Evolutionary conservation across 2,888 invertebrate genomes (phyloP), one percentile per base, ranked within the genome.

Genomic region (Catocala nupta): DNA sequence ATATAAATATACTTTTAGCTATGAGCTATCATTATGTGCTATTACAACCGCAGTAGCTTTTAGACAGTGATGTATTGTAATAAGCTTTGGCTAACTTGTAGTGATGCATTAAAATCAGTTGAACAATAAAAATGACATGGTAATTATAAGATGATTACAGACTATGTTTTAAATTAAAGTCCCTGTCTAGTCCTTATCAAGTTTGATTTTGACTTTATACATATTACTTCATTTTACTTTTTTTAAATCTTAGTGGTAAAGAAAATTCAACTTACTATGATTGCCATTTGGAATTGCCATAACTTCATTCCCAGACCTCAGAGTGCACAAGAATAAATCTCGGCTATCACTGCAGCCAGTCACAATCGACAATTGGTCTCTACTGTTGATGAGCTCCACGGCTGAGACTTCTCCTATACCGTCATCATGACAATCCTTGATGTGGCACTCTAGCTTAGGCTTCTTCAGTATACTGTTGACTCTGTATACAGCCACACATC

Each of bases 401-500:
- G 90, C 88, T 1, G 91, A 81, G 1, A 94, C 92, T 76, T 93
- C 93, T 4, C 83, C 82, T 9, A 68, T 57, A 0, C 93, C 93
- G 70, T 83, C 71, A 5, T 86, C 70, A 69, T 91, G 90, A 56
- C 92, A 90, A 72, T 92, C 84, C 57, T 78, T 63, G 39, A 90
- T 83, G 59, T 90, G 87, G 52, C 78, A 77, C 1, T 87, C 65
- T 49, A 88, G 68, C 25, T 61, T 58, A 43, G 94, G 93, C 45
- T 70, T 82, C 13, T 66, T 72, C 34, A 61, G 78, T 12, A 78
- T 72, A 60, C 86, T 72, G 36, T 81, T 68, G 7, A 78, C 48
- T 68, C 73, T 65, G 67, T 88, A 93, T 12, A 91, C 75, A 50
- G 89, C 78, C 45, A 84, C 74, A 73, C 89, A 89, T 1, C 93